Conservation (phyloP, 1,140 invertebrate genomes). For the Pteromalus puparum region DNA sequence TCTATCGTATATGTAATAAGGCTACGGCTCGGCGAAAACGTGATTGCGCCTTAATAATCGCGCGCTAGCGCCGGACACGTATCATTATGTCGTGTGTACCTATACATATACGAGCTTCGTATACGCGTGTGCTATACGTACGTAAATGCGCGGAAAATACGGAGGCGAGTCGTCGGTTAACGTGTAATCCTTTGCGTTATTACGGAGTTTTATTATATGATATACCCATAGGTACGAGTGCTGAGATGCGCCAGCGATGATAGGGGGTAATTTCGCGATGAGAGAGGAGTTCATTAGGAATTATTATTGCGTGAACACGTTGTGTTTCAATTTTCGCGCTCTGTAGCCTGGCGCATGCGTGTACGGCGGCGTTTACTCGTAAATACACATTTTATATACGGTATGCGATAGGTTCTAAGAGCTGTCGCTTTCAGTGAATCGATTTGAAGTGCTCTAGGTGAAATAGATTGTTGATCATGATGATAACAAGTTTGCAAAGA, state of each 20-base stretch:
- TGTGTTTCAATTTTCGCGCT: not conserved
- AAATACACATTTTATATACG: not conserved
- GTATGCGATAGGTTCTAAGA: not conserved
- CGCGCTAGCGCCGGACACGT: conserved; percentile 5
- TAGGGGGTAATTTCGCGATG: not conserved
- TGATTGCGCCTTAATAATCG: conserved; percentile 39
- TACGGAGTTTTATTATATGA: conserved; percentile 9
- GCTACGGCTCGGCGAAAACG: conserved; percentile 12
- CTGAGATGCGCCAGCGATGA: not conserved
- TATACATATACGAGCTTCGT: not conserved
- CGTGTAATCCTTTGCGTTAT: conserved; percentile 22
- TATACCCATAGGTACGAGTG: not conserved
- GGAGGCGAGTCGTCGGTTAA: conserved; percentile 13
- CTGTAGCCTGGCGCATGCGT: not conserved
- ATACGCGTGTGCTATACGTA: not conserved
- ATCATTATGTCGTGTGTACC: not conserved
- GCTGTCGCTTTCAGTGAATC: not conserved
- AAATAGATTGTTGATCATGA: too few species aligned
- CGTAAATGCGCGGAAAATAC: conserved; percentile 22
- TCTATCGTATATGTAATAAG: not conserved
- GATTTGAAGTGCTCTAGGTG: too few species aligned
- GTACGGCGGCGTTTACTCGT: not conserved
- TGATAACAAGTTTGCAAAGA: too few species aligned
- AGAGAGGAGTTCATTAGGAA: conserved; percentile 28
- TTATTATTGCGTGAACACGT: not conserved